Base-by-base conservation (phyloP, 2,797 vertebrate species). In the Peromyscus aztecus region DNA sequence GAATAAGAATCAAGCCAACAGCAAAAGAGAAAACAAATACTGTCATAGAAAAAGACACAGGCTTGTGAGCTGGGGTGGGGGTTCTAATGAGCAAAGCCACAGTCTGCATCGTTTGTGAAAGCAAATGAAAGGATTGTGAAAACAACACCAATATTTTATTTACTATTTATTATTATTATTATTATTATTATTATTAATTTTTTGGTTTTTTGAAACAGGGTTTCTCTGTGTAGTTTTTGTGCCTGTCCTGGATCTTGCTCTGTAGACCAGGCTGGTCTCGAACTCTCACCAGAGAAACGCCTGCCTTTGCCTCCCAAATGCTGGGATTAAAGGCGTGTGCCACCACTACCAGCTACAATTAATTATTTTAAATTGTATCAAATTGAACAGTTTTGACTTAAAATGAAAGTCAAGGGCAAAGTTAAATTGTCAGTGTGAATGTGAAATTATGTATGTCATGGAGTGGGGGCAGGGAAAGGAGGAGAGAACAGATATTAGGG, bases 401-500 rank as follows among this genome's bases (percentile, higher is more conserved):
- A 91, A 94, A 78, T 65, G 76, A 91, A 89, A 90, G 34, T 21
- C 29, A 89, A 80, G 10, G 46, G 23, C 63, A 94, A 97, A 95
- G 29, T 43, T 82, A 93, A 82, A 83, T 14, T 55, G 29, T 27
- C 67, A 95, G 61, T 8, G 3, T 91, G 83, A 96, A 90, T 85
- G 40, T 76, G 46, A 94, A 61, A 90, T 61, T 24, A 63, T 16
- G 0, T 21, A 52, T 82, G 16, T 43, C 71, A 63, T 1, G n/a
- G 75, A 31, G 89, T 75, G 16, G 31, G 37, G 19, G 9, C 4
- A 96, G 29, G 2, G 6, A 59, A 57, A 86, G 21, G 7, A 65
- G 31, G 21, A 85, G 8, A 93, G 23, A 63, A 46, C 11, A 84
- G 75, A 61, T 83, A 73, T 2, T 73, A 40, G 11, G 52, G 1